These are phyloP conservation scores for Hypomecis atomaria DNA, from an alignment of 2,888 invertebrate genomes.

Conservation along the genomic window DNA sequence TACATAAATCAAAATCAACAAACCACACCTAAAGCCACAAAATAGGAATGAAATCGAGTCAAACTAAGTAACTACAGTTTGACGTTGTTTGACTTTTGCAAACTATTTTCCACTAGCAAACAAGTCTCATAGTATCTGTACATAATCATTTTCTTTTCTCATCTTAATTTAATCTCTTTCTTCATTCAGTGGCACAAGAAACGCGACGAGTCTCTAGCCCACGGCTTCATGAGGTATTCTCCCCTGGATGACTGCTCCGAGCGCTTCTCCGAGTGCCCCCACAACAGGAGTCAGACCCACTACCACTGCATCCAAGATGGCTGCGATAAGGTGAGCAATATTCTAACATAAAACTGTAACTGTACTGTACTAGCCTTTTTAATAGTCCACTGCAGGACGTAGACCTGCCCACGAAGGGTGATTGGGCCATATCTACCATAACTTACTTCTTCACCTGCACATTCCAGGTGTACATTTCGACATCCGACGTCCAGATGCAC, in stretches of 20 bases:
- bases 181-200: slow-evolving; percentile 96
- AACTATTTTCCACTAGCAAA: no score
- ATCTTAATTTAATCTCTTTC: not conserved
- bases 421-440: no score
- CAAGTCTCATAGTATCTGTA: no score
- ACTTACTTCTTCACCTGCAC: not conserved
- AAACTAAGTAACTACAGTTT: no score
- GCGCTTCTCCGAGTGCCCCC: slow-evolving; percentile 93
- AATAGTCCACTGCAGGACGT: no score
- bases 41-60: no score
- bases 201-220: slow-evolving; percentile 97
- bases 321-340: slow-evolving; percentile 88
- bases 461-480: slow-evolving; percentile 95
- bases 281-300: slow-evolving; percentile 97
- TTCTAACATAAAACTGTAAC: no score
- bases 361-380: no score
- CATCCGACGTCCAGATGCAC: slow-evolving; percentile 99
- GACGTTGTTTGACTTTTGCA: no score
- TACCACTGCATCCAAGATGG: slow-evolving; percentile 98
- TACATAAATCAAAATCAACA: no score
- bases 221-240: slow-evolving; percentile 97
- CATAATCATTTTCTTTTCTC: not conserved
- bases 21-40: no score
- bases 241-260: slow-evolving; percentile 97
- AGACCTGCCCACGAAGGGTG: no score